Evolutionary conservation across 2,888 invertebrate genomes (phyloP).

Genomic region (Anoplius nigerrimus): DNA sequence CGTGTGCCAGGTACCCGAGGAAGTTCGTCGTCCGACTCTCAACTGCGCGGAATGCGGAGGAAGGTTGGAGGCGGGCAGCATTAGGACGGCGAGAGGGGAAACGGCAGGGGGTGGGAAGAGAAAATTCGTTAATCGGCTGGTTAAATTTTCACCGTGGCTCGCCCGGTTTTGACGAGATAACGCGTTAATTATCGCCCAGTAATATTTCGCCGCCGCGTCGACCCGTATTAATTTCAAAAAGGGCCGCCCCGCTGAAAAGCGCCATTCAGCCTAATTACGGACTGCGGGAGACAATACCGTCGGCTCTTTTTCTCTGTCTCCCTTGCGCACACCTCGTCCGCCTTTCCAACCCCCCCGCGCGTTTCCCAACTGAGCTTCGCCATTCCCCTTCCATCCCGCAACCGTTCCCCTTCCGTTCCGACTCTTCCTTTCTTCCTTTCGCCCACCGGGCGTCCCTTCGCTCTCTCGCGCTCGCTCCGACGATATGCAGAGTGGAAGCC

Average conservation of each 20-base stretch:
- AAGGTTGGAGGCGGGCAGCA: not conserved
- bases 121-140: conserved; percentile 57
- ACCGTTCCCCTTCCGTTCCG: not conserved
- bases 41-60: conserved; percentile 21
- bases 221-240: conserved; percentile 56
- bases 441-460: conserved; percentile 12
- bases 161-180: conserved; percentile 58
- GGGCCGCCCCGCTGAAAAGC: conserved; percentile 55
- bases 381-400: too few relatives aligned
- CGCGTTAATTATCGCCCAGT: conserved; percentile 59
- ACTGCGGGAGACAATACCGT: conserved; percentile 52
- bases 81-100: too few relatives aligned
- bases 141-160: conserved; percentile 48
- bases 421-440: conserved; percentile 24
- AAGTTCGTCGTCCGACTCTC: conserved; percentile 7
- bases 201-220: conserved; percentile 56
- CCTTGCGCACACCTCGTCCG: not conserved
- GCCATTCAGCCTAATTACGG: conserved; percentile 62
- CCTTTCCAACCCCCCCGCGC: conserved; percentile 1
- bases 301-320: conserved; percentile 35
- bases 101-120: not conserved
- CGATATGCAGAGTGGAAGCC: not conserved
- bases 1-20: too few relatives aligned
- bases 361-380: too few relatives aligned
- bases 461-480: conserved; percentile 9